Evolutionary conservation across 2,888 invertebrate species (phyloP).

Genomic region (Mythimna albipuncta): DNA sequence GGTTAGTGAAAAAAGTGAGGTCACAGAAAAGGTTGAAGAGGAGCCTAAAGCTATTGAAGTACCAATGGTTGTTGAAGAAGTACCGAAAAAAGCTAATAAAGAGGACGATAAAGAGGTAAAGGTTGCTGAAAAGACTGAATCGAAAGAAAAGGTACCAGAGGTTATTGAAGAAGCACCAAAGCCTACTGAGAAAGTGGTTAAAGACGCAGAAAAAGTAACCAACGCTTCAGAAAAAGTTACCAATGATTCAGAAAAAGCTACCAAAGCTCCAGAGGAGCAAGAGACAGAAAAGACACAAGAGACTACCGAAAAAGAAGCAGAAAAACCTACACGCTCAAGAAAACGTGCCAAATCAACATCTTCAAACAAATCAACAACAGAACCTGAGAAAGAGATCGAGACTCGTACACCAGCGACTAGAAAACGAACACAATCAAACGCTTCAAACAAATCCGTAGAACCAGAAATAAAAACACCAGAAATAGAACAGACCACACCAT

Average conservation of each 20-base stretch:
- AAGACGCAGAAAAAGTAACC: conserved; percentile 11
- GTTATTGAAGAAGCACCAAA: conserved; percentile 3
- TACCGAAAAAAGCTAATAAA: not conserved
- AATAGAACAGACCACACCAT: conserved; percentile 63
- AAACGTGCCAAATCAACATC: conserved; percentile 71
- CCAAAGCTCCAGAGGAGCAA: conserved; percentile 29
- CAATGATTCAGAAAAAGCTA: conserved; percentile 10
- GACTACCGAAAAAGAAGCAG: conserved; percentile 31
- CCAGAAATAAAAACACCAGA: conserved; percentile 73
- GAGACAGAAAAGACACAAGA: conserved; percentile 33
- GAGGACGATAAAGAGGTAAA: not conserved
- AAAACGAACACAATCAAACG: conserved; percentile 78
- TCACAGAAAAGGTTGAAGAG: not conserved
- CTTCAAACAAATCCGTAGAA: conserved; percentile 74
- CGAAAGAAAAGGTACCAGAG: not conserved
- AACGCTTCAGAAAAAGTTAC: not conserved
- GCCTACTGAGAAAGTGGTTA: not conserved
- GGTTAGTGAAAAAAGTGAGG: not conserved
- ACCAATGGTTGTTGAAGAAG: conserved; percentile 26
- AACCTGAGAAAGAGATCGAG: conserved; percentile 55
- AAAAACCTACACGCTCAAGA: conserved; percentile 55
- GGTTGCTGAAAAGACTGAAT: not conserved
- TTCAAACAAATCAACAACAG: conserved; percentile 65
- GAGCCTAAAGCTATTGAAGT: conserved; percentile 6
- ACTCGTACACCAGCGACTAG: conserved; percentile 77